phyloP scores from a whole-genome alignment of 1,140 invertebrate genomes.

The Hyposmocoma kahamanoa region DNA sequence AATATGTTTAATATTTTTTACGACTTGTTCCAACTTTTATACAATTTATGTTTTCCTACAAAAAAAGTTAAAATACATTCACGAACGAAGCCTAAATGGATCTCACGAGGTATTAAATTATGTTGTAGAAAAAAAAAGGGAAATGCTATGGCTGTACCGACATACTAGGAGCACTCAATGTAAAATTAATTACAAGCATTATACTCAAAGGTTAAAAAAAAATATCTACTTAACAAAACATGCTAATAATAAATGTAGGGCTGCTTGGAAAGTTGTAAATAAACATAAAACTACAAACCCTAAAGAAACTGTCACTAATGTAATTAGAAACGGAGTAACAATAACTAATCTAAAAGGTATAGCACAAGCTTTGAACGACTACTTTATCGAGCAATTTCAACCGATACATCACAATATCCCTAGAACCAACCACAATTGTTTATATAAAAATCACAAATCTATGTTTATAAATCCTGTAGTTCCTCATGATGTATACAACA shows the following conservation, averaged over 20 bases:
- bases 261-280: slow-evolving; percentile 7
- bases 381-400: slow-evolving; percentile 3
- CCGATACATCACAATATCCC: background rate
- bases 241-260: background rate
- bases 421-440: background rate
- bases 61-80: background rate
- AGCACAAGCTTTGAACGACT: slow-evolving; percentile 3
- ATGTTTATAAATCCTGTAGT: slow-evolving; percentile 6
- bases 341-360: background rate
- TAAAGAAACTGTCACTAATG: background rate
- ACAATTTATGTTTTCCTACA: slow-evolving; percentile 6
- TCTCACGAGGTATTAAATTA: slow-evolving; percentile 1
- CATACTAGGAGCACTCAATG: background rate
- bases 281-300: background rate
- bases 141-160: slow-evolving; percentile 4
- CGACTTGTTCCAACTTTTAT: background rate
- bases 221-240: background rate
- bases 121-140: slow-evolving; percentile 2
- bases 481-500: slow-evolving; percentile 8
- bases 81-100: slow-evolving; percentile 2
- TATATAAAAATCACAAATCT: background rate
- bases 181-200: slow-evolving; percentile 1
- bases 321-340: background rate
- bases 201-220: background rate
- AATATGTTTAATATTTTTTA: background rate